A percentile compares a stretch with the other conserved stretches of the same genome.
Conservation (phyloP, 1,140 invertebrate genomes). For the Coenobita brevimanus region DNA sequence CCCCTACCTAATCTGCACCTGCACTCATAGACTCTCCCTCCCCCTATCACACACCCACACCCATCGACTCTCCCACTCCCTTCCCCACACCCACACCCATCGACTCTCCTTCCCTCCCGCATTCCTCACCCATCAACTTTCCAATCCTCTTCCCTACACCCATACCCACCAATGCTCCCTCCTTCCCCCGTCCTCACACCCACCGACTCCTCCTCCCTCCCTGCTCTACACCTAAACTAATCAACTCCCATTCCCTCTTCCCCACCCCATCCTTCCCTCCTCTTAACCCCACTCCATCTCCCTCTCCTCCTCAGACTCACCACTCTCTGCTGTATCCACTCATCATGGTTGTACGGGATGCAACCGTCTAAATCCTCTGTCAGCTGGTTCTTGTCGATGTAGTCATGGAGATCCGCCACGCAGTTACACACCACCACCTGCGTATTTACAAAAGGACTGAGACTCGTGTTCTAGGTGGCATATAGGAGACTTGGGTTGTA, state of each 20-base stretch:
- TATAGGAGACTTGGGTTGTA: no score
- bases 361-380: constrained; percentile 91
- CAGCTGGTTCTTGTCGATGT: constrained; percentile 88
- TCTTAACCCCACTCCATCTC: no score
- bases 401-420: constrained; percentile 88
- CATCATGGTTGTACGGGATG: constrained; percentile 91
- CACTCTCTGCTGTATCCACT: constrained; percentile 97
- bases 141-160: not conserved
- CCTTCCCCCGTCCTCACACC: not conserved
- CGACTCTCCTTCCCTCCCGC: no score
- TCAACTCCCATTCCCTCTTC: not conserved
- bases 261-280: not conserved
- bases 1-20: no score
- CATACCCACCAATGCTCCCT: no score
- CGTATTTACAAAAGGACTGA: no score
- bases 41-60: no score
- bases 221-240: not conserved
- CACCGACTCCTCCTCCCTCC: not conserved
- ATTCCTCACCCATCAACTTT: not conserved
- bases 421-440: constrained; percentile 81
- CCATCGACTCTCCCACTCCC: no score
- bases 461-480: no score
- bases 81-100: no score
- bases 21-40: no score
- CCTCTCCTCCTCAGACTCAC: no score